Conservation (phyloP, 2,113 vertebrate genomes). For the Mixornis gularis region DNA sequence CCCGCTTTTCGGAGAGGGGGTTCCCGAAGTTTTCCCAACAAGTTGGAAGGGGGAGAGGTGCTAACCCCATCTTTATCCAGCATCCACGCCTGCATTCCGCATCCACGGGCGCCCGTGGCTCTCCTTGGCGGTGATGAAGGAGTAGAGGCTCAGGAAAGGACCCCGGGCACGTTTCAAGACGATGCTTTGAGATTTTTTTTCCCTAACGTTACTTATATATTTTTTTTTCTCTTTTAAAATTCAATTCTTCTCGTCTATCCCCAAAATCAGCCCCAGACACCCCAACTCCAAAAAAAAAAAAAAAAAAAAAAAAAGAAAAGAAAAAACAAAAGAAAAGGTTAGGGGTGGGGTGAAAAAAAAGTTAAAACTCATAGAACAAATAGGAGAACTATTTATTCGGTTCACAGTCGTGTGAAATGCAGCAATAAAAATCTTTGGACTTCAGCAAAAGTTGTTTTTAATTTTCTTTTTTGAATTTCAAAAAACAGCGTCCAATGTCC, state of each 20-base stretch:
- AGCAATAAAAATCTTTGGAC: conserved; percentile 99
- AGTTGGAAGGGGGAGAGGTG: neutral
- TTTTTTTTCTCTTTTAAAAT: too few relatives aligned
- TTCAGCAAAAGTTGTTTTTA: conserved; percentile 84
- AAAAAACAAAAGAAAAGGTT: neutral
- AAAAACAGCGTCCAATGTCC: conserved; percentile 77
- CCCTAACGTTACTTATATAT: neutral
- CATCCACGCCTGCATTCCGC: neutral
- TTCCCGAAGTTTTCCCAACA: neutral
- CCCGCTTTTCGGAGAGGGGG: neutral
- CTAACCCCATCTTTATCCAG: neutral
- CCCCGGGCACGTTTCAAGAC: neutral
- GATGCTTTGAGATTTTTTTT: neutral
- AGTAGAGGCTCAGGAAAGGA: neutral
- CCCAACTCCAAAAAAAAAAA: too few relatives aligned
- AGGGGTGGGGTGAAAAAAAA: conserved; percentile 32
- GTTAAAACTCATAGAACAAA: conserved; percentile 74
- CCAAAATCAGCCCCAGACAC: too few relatives aligned
- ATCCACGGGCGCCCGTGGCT: neutral
- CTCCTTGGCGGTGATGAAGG: neutral
- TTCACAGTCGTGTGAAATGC: conserved; percentile 98
- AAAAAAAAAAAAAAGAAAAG: too few relatives aligned
- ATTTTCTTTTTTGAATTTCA: conserved; percentile 74
- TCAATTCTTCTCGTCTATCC: too few relatives aligned
- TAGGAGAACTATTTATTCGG: conserved; percentile 83